Base-by-base conservation (phyloP, 2,797 vertebrate genomes). In the Halcyon smyrnensis region DNA sequence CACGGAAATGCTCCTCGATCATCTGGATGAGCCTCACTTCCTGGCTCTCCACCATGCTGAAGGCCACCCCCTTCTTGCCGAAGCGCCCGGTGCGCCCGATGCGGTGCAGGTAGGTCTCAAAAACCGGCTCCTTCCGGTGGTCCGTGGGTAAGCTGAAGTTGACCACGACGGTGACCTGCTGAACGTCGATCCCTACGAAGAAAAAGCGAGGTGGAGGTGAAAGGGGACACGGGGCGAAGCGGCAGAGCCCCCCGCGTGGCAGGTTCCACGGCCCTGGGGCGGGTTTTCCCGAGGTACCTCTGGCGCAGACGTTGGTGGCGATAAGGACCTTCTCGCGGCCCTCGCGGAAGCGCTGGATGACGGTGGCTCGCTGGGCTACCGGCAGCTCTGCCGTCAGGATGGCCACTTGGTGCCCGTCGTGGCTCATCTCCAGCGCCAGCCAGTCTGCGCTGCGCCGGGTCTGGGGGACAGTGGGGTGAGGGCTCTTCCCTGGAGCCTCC, bases 301-400 rank as follows among this genome's bases (percentile, higher is more conserved):
- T 97, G 43, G 98, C 98, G 1, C 98, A 98, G 93, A 98, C 98
- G 5, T 98, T 98, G 87, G 98, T 98, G 6, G 98, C 98, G 6
- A 98, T 97, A 7, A 98, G 98, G 16, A 98, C 98, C 83, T 98
- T 98, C 85, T 98, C 98, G 67, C 98, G 98, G 12, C 98, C 98
- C 0, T 98, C 97, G 0, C 98, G 97, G 59, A 98, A 98, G 57
- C 97, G 90, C 91, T 98, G 98, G 87, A 98, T 98, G 89, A 98
- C 73, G 3, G 82, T 27, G 2, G 98, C 98, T 7, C 98, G 84
- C 59, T 98, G 96, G 20, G 95, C 80, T 25, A 98, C 98, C 0
- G 97, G 92, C 90, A 98, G 97, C 51, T 98, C 98, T 0, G 97
- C 98, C 0, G 97, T 98, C 60, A 98, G 88, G 32, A 98, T 46